Conservation (phyloP, 2,797 vertebrate genomes). For the Loris lydekkerianus region DNA sequence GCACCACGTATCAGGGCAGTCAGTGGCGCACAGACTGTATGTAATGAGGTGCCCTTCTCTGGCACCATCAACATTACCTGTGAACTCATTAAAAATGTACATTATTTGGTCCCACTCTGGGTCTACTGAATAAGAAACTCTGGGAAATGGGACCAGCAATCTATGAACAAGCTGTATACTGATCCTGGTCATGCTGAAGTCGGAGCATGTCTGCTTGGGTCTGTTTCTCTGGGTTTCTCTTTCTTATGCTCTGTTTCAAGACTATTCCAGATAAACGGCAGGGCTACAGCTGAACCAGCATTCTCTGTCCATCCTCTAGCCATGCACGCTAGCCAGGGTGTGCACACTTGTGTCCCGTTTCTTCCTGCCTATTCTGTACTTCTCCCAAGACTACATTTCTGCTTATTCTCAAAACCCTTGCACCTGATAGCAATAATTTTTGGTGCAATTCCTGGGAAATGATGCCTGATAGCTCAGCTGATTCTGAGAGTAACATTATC, state of each 20-base stretch:
- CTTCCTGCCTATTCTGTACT: background rate
- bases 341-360: background rate
- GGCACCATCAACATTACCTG: background rate
- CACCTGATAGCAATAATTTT: background rate
- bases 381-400: background rate
- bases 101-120: background rate
- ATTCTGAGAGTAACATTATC: background rate
- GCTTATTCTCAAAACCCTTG: background rate
- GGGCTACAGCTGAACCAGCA: background rate
- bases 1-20: background rate
- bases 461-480: background rate
- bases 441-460: background rate
- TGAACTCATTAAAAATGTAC: background rate
- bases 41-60: background rate
- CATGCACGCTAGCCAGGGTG: background rate
- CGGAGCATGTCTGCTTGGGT: background rate
- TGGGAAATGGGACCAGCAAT: background rate
- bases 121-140: background rate
- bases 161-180: background rate
- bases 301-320: background rate
- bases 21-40: background rate
- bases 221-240: background rate
- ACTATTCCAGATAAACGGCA: background rate
- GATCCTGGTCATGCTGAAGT: background rate
- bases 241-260: background rate